Base-by-base conservation (phyloP, 2,888 invertebrate species). In the Scaptomyza flava region DNA sequence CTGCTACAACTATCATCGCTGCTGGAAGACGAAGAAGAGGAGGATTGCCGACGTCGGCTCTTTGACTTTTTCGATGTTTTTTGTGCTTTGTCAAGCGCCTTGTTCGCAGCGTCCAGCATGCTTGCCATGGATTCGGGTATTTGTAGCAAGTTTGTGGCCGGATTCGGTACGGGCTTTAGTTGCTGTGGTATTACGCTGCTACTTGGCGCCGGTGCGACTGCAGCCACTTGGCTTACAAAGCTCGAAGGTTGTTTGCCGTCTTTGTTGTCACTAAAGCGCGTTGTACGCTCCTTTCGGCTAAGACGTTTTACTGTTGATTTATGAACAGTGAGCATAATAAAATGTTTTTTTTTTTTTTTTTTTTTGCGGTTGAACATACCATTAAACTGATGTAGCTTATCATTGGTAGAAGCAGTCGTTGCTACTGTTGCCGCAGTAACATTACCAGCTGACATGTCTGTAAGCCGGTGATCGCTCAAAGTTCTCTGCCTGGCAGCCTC, bases 191-290 rank as follows among this genome's bases (percentile, higher is more conserved):
- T n/a, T 6, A 56, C 6, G 50, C 23, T 65, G 52, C 42, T 52
- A 6, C 53, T 52, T 5, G 68, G 56, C 6, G 65, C 38, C 1
- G 72, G 9, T 9, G 20, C 34, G 9, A 36, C 34, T 34, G 50
- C 52, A 23, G 47, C 62, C 33, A 86, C 78, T 53, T 90, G 89
- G 30, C 74, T 72, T 0, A 90, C 79, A 62, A 77, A 89, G 23
- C 69, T 73, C 14, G 70, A 65, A 48, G 68, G 41, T 31, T 54
- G 84, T 46, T 87, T 87, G 34, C 88, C 85, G 43, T 92, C 91
- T 72, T 91, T 92, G 43, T 90, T 91, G 72, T 92, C 92, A 75
- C 91, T 92, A 57, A 92, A 92, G 20, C 92, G 90, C 2, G 92
- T 90, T 7, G 89, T 91, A 9, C 92, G 89, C 69, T 92, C 92